Base-by-base conservation (phyloP, 2,113 vertebrate genomes). In the Aegypius monachus region DNA sequence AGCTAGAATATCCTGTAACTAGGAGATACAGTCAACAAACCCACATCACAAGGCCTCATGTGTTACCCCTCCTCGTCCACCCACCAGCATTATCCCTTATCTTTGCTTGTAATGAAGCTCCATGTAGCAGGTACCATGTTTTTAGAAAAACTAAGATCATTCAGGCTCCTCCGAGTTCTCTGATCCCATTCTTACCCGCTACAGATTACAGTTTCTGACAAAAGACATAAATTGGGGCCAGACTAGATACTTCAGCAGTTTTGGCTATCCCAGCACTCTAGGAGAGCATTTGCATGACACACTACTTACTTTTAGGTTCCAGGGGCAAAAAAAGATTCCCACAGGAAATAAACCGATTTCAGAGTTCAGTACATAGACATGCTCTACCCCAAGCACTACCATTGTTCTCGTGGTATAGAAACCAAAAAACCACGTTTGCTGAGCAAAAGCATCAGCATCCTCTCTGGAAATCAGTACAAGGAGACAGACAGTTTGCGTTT, bases 21-120 rank as follows among this genome's bases (percentile, higher is more conserved):
- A 95, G 50, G 96, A 56, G 93, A 96, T 65, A 1, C 32, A 27
- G 50, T 78, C 94, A 97, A 96, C 96, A 96, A 94, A 97, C n/a
- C 72, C 86, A 63, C 77, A 80, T 20, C 86, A 78, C 61, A 81
- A 26, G 55, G 75, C 62, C 66, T 9, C 11, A 10, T 3, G 29
- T 3, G 2, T 1, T 38, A 18, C 38, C 38, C 61, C 16, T 48
- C 93, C 75, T 86, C 12, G 1, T 9, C 66, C 67, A 13, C 45
- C 21, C 79, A 20, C 29, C 13, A 0, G 11, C 43, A 2, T 2
- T 26, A 16, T 20, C 27, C 55, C 87, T 56, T n/a, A 65, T 11
- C 85, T 13, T 8, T 17, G 36, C 86, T 59, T 29, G 9, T 38
- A 45, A 74, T 42, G 58, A 31, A 55, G 31, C 11, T 21, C 91